Evolutionary conservation across 2,888 invertebrate species (phyloP), one percentile per base, ranked within the genome.

Genomic region (Adela reaumurella): DNA sequence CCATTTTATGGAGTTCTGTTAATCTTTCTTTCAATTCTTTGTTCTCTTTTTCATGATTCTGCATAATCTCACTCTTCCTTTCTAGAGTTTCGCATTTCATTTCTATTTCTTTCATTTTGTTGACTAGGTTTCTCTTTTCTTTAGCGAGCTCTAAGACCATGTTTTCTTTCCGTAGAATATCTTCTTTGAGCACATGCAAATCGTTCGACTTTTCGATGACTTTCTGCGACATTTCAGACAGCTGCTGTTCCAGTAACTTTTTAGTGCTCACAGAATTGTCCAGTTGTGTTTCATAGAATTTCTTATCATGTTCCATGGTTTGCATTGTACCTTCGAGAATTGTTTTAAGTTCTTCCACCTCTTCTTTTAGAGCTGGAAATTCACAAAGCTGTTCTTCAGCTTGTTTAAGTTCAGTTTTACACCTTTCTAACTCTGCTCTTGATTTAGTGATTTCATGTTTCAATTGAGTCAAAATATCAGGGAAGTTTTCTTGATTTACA

Each of bases 371-470:
- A 41, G 73, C 73, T 0, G 78, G 78, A 48, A 82, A 81, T 57
- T 83, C 81, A 50, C 74, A 73, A 2, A 81, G 59, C 49, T 80
- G 80, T 58, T 76, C 79, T 58, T 83, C 81, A 0, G 83, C 81
- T 43, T 76, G 71, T 56, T 80, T 76, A 5, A 84, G 62, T 48
- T 80, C 74, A 16, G 74, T 70, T 56, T 81, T 82, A 11, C 82
- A 83, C 45, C 68, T 74, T 35, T 83, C 81, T 2, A 86, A 59
- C 56, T 83, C 81, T 1, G 62, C 57, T 55, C 81, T 81, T 20
- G 86, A 68, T 54, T 81, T 79, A 45, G 81, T 81, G 2, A 86
- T 74, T 58, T 85, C 83, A 50, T 72, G 62, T 59, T 79, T 79
- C 16, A 79, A 54, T 49, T 77, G 77, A 1, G 70, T 65, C 41